Conservation (phyloP, 2,113 vertebrate genomes). For the Trichechus manatus region DNA sequence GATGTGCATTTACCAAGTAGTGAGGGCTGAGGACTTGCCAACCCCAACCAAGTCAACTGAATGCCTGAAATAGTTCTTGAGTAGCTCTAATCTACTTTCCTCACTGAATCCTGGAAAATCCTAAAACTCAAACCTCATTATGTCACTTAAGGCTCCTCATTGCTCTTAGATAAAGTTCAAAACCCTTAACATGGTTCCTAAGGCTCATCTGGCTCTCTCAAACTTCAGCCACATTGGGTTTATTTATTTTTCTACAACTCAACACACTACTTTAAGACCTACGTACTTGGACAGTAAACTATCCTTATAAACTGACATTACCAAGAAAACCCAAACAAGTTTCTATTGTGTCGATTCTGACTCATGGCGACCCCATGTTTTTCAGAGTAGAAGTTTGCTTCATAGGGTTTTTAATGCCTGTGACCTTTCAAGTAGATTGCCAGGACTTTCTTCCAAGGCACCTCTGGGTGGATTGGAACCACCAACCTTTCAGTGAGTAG, state of each 20-base stretch:
- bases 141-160: background rate
- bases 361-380: background rate
- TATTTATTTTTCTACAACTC: conserved; percentile 23
- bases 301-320: background rate
- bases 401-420: background rate
- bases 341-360: background rate
- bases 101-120: background rate
- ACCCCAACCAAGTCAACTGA: background rate
- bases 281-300: background rate
- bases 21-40: background rate
- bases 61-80: background rate
- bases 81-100: background rate
- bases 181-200: background rate
- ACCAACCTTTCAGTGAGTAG: too few species aligned
- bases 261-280: background rate
- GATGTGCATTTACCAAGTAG: background rate
- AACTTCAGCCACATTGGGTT: background rate
- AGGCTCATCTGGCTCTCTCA: background rate
- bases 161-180: background rate
- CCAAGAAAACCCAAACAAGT: background rate
- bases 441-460: background rate
- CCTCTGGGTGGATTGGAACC: too few species aligned
- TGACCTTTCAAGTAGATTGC: background rate
- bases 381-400: background rate
- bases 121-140: background rate